Base-by-base conservation (phyloP, 2,888 invertebrate genomes). In the Ceramica pisi region DNA sequence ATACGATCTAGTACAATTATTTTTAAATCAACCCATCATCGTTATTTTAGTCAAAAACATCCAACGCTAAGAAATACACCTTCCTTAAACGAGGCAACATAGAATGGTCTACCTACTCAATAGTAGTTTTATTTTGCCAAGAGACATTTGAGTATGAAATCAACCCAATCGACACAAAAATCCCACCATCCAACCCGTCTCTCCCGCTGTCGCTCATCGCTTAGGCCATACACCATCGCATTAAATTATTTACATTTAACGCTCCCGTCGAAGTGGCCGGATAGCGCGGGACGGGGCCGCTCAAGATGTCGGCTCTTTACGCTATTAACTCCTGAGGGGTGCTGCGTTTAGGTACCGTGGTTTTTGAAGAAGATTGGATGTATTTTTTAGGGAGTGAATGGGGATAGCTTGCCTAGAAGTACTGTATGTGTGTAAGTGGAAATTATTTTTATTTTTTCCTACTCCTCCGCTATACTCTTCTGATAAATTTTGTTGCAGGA, bases 241-340 rank as follows among this genome's bases (percentile, higher is more conserved):
- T 90, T 92, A 92, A 93, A 92, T 92, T 93, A 94, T 94, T 94
- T 94, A 93, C 91, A 92, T 92, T 91, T 90, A 90, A 73, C 90
- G 89, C 90, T 85, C 86, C 85, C 88, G 85, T 87, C 80, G 86
- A 87, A 90, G 88, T 87, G 88, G 88, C 87, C 51, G 70, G 68
- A 83, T 81, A 67, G 81, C 72, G 73, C 55, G 81, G 78, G 74
- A 68, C 53, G 81, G 79, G 74, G 80, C 66, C 70, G 66, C 50
- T 82, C 83, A 71, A 80, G 75, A 80, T 63, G 83, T 75, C 75
- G 61, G 81, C 80, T 68, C 68, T 60, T 71, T 80, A 83, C 35
- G 80, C 79, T 80, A 69, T 80, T 83, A 80, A 68, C 72, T 78
- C 23, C 7, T 50, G 62, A 60, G 83, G 81, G 82, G 82, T 12